Evolutionary conservation across 37 sponge, comb jelly and placozoan species (phyloP), one percentile per base, ranked within the genome.

Genomic region (Beroe ovata): DNA sequence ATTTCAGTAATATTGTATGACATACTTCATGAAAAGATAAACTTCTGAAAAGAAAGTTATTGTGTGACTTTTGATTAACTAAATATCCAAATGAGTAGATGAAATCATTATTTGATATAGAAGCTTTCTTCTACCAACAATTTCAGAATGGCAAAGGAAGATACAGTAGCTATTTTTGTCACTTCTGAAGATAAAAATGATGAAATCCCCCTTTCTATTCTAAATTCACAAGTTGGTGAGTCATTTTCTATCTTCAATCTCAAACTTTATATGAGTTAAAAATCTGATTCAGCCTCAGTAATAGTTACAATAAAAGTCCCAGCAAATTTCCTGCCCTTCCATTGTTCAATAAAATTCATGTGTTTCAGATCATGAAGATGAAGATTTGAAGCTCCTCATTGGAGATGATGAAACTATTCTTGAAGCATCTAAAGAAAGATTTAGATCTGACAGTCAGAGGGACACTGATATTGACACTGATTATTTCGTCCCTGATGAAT

Each of bases 391-490:
- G 54, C 11, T 47, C 11, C 54, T 47, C 11, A 47, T 47, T 47
- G 54, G 11, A 16, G 54, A 47, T 11, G 11, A 47, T 16, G 54
- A 47, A 6, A 47, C 54, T 47, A 16, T 47, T 47, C 54, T 16
- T 47, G 54, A 47, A 16, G 54, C 6, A 16, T 47, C 54, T 47
- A 47, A 47, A 11, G 54, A 47, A 47, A 6, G 54, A 47, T 47
- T 47, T 11, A 47, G 54, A 47, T 47, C 54, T 47, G 54, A 47
- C 11, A 47, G 54, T 47, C 54, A 47, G 11, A 47, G 54, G 11
- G 54, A 47, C 54, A 47, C 69, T 19, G 69, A 66, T 16, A 66
- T 30, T 33, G 69, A 66, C 16, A 66, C 69, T 34, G 69, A 66
- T 66, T 66, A 30, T 30, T 66, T 29, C 34, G 69, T 66, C 16